phyloP scores from a whole-genome alignment of 2,797 vertebrate species.

The Rhinophrynus dorsalis region DNA sequence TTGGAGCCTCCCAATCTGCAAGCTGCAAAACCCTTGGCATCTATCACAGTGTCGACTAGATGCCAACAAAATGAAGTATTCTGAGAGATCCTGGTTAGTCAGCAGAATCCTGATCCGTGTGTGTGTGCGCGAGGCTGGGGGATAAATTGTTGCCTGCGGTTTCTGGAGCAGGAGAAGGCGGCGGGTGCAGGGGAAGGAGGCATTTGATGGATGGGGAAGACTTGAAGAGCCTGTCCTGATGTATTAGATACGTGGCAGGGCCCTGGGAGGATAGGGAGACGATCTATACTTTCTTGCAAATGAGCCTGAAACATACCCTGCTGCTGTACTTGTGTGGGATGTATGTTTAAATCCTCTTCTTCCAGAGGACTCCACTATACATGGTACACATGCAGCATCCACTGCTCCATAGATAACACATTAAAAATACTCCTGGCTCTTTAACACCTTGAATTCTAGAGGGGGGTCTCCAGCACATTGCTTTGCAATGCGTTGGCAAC shows the following conservation, averaged over 20 bases:
- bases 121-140: slow-evolving; percentile 26
- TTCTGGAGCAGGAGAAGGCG: slow-evolving; percentile 21
- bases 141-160: slow-evolving; percentile 39
- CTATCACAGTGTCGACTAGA: slow-evolving; percentile 36
- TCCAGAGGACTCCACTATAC: too few species aligned
- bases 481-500: too few species aligned
- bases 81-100: slow-evolving; percentile 41
- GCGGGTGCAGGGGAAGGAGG: slow-evolving; percentile 9
- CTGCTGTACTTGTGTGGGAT: too few species aligned
- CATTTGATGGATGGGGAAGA: slow-evolving; percentile 35
- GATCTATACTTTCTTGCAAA: slow-evolving; percentile 4
- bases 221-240: slow-evolving; percentile 23
- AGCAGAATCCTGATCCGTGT: slow-evolving; percentile 32
- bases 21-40: slow-evolving; percentile 24
- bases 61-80: slow-evolving; percentile 47
- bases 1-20: slow-evolving; percentile 7
- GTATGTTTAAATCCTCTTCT: too few species aligned
- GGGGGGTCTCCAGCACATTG: too few species aligned
- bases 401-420: too few species aligned
- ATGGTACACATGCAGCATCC: too few species aligned
- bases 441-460: too few species aligned
- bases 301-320: background rate
- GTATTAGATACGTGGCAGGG: slow-evolving; percentile 2
- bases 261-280: slow-evolving; percentile 12
- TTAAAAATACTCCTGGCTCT: too few species aligned